These are phyloP conservation scores for Botia almorhae DNA, from an alignment of 2,797 vertebrate species.

Conservation along the genomic window DNA sequence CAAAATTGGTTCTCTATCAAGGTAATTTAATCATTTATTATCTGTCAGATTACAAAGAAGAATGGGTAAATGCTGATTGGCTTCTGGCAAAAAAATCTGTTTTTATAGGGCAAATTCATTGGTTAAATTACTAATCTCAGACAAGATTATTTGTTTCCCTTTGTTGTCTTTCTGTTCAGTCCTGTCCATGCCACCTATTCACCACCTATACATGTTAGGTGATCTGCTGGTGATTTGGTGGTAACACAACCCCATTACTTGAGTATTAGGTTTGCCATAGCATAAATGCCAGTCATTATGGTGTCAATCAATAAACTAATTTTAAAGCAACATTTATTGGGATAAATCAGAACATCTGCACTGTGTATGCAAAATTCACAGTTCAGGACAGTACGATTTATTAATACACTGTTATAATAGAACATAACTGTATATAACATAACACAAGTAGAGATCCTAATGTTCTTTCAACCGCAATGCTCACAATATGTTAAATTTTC, in stretches of 20 bases:
- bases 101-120: not conserved
- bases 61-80: not conserved
- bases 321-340: not conserved
- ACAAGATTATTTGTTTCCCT: not conserved
- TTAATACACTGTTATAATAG: not conserved
- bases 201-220: constrained; percentile 24
- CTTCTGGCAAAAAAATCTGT: not conserved
- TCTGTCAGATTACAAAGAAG: not conserved
- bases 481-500: constrained; percentile 17
- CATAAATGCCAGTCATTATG: constrained; percentile 4
- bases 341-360: not conserved
- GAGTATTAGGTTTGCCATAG: constrained; percentile 13
- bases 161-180: not conserved
- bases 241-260: not conserved
- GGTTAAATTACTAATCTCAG: not conserved
- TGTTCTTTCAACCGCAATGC: constrained; percentile 12
- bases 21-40: not conserved
- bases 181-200: constrained; percentile 10
- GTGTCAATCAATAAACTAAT: not conserved
- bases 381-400: not conserved
- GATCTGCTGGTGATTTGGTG: constrained; percentile 22
- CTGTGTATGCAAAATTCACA: not conserved
- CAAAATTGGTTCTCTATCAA: not conserved
- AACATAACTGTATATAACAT: not conserved
- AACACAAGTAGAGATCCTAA: not conserved